Evolutionary conservation across 2,113 vertebrate genomes (phyloP), one percentile per base, ranked within the genome.

Genomic region (Lamprotornis superbus): DNA sequence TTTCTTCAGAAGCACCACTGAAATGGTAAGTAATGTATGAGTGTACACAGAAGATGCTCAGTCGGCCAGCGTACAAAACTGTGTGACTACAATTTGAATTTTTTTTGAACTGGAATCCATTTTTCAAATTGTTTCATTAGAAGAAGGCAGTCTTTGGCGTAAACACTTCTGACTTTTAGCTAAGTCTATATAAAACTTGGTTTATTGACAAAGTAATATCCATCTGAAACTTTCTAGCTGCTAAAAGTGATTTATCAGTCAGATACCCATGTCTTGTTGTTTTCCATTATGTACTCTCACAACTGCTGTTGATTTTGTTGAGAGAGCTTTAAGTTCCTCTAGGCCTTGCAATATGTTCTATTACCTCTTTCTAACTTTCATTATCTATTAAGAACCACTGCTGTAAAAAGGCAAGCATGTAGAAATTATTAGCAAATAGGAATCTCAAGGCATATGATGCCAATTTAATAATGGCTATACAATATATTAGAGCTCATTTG

Each of bases 381-480:
- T 76, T 94, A 57, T 71, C 67, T 94, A 20, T 57, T 68, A 86
- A 95, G 40, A 93, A 69, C 19, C 52, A 77, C 44, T 90, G 44
- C 88, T 91, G 60, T 73, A 60, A 92, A 90, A 69, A 92, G 63
- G 23, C 68, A 92, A 56, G 13, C 28, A 52, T 46, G 52, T 63
- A 93, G 56, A 70, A 89, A 88, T 95, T 91, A 94, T 88, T 91
- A 95, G 23, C 50, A 83, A 46, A 73, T 53, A 74, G 47, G 35
- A 90, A 39, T 86, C 83, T 46, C 75, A 92, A 49, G 49, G 35
- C 37, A 83, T 92, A 79, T 73, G 31, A 82, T 83, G 47, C 44
- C 94, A 93, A 97, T 94, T 88, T 82, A 91, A 93, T 95, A 96
- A 96, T 86, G 76, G 65, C 75, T 91, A 30, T 59, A 84, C 59